A percentile compares a stretch with the other conserved stretches of the same genome.
These are phyloP conservation scores for Caenorhabditis remanei DNA, from an alignment of 1,140 invertebrate species.

Conservation along the genomic window DNA sequence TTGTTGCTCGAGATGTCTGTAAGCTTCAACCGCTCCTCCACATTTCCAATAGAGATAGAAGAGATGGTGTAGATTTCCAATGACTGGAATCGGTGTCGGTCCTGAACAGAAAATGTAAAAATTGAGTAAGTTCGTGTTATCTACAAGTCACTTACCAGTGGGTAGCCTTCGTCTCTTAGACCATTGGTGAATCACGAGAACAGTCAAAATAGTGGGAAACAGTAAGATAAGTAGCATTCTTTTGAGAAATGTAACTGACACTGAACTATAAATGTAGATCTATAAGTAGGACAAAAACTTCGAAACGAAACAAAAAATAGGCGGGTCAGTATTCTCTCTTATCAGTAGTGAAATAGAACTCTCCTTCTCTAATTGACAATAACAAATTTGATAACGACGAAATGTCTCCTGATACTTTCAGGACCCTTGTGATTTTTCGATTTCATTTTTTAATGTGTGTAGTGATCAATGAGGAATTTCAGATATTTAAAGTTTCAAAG, in stretches of 20 bases:
- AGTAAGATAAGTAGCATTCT: background rate
- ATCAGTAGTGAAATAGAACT: slow-evolving; percentile 12
- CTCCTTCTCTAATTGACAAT: background rate
- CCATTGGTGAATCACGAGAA: background rate
- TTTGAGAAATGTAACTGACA: background rate
- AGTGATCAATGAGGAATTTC: background rate
- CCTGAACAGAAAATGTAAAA: background rate
- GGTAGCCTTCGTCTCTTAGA: background rate
- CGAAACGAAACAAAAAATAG: background rate
- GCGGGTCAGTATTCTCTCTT: background rate
- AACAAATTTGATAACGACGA: slow-evolving; percentile 3
- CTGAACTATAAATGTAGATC: background rate
- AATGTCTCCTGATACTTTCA: background rate
- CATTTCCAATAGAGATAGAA: background rate
- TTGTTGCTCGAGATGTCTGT: slow-evolving; percentile 21
- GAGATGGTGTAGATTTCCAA: slow-evolving; percentile 50
- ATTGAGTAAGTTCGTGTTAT: no score
- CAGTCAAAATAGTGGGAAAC: background rate
- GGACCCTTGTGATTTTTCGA: slow-evolving; percentile 10
- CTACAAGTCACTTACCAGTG: background rate
- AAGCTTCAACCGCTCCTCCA: background rate
- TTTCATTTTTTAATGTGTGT: no score
- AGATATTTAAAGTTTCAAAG: no score
- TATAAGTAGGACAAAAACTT: background rate
- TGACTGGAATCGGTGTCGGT: slow-evolving; percentile 8